Evolutionary conservation across 2,113 vertebrate species (phyloP), one percentile per base, ranked within the genome.

Genomic region (Corvus cornix): DNA sequence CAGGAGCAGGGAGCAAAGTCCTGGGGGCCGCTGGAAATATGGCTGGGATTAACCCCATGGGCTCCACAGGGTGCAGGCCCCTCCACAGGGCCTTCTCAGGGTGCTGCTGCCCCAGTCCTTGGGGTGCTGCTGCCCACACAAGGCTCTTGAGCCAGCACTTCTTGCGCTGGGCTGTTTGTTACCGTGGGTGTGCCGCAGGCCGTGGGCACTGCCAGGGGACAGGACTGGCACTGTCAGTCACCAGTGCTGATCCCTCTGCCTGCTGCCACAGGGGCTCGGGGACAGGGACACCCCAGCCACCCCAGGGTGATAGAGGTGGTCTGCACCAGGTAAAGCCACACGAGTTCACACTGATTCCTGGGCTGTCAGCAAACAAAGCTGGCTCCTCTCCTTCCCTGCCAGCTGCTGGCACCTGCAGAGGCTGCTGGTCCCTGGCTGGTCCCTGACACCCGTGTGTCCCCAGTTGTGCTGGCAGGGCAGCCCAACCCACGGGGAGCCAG

Each of bases 1-100:
- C 81, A 51, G 84, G 37, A 87, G 76, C 80, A 37, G 89, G 75
- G 89, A 59, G 66, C 93, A 94, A 82, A 91, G 92, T 96, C 84
- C 81, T 0, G 0, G 23, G 22, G 44, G 49, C 43, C 0, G 1
- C 75, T 53, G 66, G 33, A 80, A 85, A 18, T 0, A 3, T 6
- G 30, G 23, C 59, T 56, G 63, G 28, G 31, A 24, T 88, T 84
- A 77, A 81, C 84, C 33, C 79, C 1, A 0, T 3, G 83, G 58
- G 77, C 41, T 31, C 46, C 1, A 0, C 0, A 0, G 66, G 52
- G 33, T 0, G 37, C 37, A 37, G 37, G 37, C 37, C 37, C 37
- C 37, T 37, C 37, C 37, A 37, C 37, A 10, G 37, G 60, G 33
- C 11, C 35, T 16, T 15, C 59, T 66, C 19, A 11, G 62, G 56